A percentile compares a stretch with the other conserved stretches of the same genome.
These are phyloP conservation scores for Masnerella sp. DNA, from an alignment of 2,888 invertebrate genomes.

Conservation along the genomic window DNA sequence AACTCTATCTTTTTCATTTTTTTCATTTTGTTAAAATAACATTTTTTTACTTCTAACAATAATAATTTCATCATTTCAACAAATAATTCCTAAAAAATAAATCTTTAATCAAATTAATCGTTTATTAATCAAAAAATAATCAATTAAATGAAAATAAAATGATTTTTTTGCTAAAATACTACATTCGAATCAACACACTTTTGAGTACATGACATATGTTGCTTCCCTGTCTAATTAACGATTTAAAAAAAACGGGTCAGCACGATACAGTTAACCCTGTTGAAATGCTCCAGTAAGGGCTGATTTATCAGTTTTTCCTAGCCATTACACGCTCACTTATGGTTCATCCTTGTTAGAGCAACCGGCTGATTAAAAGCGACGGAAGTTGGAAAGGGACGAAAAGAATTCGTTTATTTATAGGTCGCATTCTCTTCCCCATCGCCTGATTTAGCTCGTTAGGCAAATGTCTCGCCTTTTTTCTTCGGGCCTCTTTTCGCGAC, in stretches of 20 bases:
- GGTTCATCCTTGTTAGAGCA: constrained; percentile 47
- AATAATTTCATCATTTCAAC: too few species aligned
- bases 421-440: constrained; percentile 57
- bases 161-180: too few species aligned
- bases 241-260: constrained; percentile 36
- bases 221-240: constrained; percentile 40
- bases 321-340: constrained; percentile 33
- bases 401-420: constrained; percentile 58
- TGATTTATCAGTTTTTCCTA: constrained; percentile 48
- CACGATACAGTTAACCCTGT: constrained; percentile 9
- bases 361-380: constrained; percentile 49
- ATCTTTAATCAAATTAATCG: too few species aligned
- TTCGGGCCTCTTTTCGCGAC: constrained; percentile 27
- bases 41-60: too few species aligned
- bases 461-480: constrained; percentile 37
- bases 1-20: too few species aligned
- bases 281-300: constrained; percentile 18
- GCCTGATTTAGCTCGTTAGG: constrained; percentile 58
- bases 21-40: too few species aligned
- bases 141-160: too few species aligned
- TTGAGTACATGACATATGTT: too few species aligned
- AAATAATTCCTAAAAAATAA: too few species aligned
- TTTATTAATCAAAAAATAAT: too few species aligned
- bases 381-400: constrained; percentile 55
- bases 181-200: too few species aligned